phyloP scores from a whole-genome alignment of 1,140 invertebrate species.

The Hestina assimilis region DNA sequence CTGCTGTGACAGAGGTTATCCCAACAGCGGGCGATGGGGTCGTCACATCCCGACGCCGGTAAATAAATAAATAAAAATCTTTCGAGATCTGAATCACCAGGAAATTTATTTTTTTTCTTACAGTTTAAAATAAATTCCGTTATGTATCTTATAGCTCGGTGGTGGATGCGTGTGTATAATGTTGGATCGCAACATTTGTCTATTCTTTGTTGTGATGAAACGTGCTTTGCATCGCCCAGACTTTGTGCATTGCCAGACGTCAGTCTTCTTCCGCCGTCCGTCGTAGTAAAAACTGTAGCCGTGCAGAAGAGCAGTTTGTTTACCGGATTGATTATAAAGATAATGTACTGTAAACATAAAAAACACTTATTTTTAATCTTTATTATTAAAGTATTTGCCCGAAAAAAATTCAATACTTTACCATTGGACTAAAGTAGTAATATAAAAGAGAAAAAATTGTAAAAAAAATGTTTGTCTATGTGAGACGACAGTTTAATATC shows the following conservation, averaged over 20 bases:
- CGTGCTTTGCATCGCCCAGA: conserved; percentile 29
- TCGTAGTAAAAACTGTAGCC: conserved; percentile 36
- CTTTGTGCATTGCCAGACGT: conserved; percentile 36
- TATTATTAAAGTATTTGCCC: background rate
- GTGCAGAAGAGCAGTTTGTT: conserved; percentile 24
- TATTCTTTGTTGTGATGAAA: conserved; percentile 18
- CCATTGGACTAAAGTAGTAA: too few species aligned
- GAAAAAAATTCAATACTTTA: background rate
- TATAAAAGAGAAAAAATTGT: too few species aligned
- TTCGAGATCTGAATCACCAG: too few species aligned
- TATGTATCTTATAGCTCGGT: conserved; percentile 17
- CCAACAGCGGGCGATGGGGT: too few species aligned
- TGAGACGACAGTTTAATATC: too few species aligned
- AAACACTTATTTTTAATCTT: background rate
- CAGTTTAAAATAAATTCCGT: conserved; percentile 33
- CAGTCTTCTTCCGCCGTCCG: conserved; percentile 7
- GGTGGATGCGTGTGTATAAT: conserved; percentile 26
- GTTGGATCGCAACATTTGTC: conserved; percentile 11
- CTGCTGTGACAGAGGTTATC: too few species aligned
- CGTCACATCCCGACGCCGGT: too few species aligned
- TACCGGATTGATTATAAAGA: conserved; percentile 26
- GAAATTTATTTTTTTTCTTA: conserved; percentile 1
- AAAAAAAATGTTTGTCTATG: too few species aligned
- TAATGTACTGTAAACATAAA: conserved; percentile 31
- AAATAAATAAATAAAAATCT: too few species aligned